Conservation (phyloP, 2,797 vertebrate species). For the Crenichthys baileyi region DNA sequence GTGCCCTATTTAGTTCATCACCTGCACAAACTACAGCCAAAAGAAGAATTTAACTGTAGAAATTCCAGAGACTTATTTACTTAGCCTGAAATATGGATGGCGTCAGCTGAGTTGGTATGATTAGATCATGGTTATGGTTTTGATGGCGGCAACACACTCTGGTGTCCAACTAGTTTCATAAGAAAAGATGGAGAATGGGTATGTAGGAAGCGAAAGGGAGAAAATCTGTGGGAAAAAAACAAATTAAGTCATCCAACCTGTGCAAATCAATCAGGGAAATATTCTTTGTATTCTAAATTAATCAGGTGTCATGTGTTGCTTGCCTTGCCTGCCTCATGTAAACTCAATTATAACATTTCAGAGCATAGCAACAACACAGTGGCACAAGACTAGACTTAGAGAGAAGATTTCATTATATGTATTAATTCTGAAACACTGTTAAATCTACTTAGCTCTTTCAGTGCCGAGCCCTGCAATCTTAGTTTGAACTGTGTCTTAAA, state of each 20-base stretch:
- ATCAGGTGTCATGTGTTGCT: slow-evolving; percentile 32
- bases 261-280: slow-evolving; percentile 30
- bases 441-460: slow-evolving; percentile 61
- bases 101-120: slow-evolving; percentile 37
- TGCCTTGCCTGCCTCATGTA: slow-evolving; percentile 19
- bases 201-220: not conserved
- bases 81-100: slow-evolving; percentile 35
- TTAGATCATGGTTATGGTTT: slow-evolving; percentile 9
- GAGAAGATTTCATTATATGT: slow-evolving; percentile 18
- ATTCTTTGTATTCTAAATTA: slow-evolving; percentile 47
- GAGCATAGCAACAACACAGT: slow-evolving; percentile 22
- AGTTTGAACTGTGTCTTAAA: slow-evolving; percentile 11
- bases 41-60: slow-evolving; percentile 28
- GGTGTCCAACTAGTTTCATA: slow-evolving; percentile 38
- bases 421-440: slow-evolving; percentile 53
- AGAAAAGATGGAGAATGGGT: not conserved
- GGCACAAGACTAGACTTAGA: not conserved
- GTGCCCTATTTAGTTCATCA: slow-evolving; percentile 44
- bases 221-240: slow-evolving; percentile 16
- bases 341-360: slow-evolving; percentile 43
- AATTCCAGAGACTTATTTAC: not conserved
- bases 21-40: slow-evolving; percentile 26
- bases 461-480: slow-evolving; percentile 3
- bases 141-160: slow-evolving; percentile 14
- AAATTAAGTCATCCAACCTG: slow-evolving; percentile 14